These are phyloP conservation scores for Cynodonichthys magdalenae DNA, from an alignment of 2,797 vertebrate species.

Conservation along the genomic window DNA sequence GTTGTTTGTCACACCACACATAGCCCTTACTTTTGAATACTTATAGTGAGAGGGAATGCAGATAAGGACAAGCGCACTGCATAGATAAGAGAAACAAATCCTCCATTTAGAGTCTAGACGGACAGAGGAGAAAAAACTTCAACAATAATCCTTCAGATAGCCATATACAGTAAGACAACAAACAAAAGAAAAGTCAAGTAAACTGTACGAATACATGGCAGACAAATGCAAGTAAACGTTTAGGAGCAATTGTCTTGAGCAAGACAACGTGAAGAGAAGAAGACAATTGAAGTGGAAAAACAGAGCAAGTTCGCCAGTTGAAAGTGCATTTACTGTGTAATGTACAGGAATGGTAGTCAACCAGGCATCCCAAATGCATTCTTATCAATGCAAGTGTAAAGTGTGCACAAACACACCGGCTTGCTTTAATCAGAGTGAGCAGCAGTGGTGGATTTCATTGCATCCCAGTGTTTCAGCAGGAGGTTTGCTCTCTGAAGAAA, in stretches of 20 bases:
- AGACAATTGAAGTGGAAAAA: slow-evolving; percentile 51
- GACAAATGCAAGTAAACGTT: slow-evolving; percentile 69
- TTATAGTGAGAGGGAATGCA: slow-evolving; percentile 69
- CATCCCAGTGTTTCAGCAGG: slow-evolving; percentile 36
- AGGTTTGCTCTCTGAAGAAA: slow-evolving; percentile 54
- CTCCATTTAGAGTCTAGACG: slow-evolving; percentile 41
- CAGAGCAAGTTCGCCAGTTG: slow-evolving; percentile 67
- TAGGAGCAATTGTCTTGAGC: slow-evolving; percentile 64
- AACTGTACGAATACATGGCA: slow-evolving; percentile 41
- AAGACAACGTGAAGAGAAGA: slow-evolving; percentile 59
- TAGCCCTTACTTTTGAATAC: slow-evolving; percentile 71
- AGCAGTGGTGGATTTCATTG: slow-evolving; percentile 5
- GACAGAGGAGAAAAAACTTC: slow-evolving; percentile 25
- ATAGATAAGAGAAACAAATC: slow-evolving; percentile 61
- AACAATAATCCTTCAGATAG: slow-evolving; percentile 48
- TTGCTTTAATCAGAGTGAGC: slow-evolving; percentile 9
- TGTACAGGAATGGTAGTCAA: slow-evolving; percentile 52
- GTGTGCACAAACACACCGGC: slow-evolving; percentile 3
- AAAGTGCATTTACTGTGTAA: slow-evolving; percentile 81
- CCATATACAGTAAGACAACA: slow-evolving; percentile 34
- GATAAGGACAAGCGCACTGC: slow-evolving; percentile 57
- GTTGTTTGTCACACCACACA: slow-evolving; percentile 64
- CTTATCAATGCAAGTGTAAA: slow-evolving; percentile 10
- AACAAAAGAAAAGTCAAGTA: slow-evolving; percentile 39
- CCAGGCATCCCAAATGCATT: slow-evolving; percentile 37